A percentile compares a stretch with the other conserved stretches of the same genome.
Evolutionary conservation across 1,140 invertebrate species (phyloP).

Genomic region (Lepidostoma basale): DNA sequence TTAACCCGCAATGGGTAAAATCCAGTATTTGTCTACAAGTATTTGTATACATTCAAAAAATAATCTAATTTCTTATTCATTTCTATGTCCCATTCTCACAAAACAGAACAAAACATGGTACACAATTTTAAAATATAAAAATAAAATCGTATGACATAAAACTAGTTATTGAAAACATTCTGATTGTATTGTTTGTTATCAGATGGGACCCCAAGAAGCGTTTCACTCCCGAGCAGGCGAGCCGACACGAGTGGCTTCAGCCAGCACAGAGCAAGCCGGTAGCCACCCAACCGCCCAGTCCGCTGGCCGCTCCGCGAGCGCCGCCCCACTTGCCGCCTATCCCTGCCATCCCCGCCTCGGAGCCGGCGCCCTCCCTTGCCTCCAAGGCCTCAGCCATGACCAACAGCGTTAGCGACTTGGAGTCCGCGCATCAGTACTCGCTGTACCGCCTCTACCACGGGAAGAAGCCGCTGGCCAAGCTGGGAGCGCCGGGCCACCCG

Average conservation of each 20-base stretch:
- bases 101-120: too few species aligned
- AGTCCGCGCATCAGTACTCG: conserved; percentile 45
- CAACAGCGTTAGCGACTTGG: conserved; percentile 44
- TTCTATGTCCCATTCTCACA: too few species aligned
- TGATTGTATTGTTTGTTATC: too few species aligned
- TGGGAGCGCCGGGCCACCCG: conserved; percentile 21
- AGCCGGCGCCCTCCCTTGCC: conserved; percentile 5
- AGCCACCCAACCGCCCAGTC: conserved; percentile 51
- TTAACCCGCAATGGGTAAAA: too few species aligned
- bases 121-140: too few species aligned
- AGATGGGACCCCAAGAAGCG: conserved; percentile 94
- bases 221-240: conserved; percentile 90
- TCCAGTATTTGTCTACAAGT: too few species aligned
- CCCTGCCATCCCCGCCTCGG: neutral
- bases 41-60: too few species aligned
- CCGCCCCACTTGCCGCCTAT: conserved; percentile 37
- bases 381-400: conserved; percentile 42
- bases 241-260: conserved; percentile 77
- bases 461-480: conserved; percentile 37
- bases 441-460: conserved; percentile 44
- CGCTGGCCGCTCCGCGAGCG: conserved; percentile 46
- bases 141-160: too few species aligned
- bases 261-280: conserved; percentile 49
- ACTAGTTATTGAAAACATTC: too few species aligned
- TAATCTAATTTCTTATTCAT: too few species aligned